Conservation (phyloP, 2,888 invertebrate species). For the Deroplatys truncata region DNA sequence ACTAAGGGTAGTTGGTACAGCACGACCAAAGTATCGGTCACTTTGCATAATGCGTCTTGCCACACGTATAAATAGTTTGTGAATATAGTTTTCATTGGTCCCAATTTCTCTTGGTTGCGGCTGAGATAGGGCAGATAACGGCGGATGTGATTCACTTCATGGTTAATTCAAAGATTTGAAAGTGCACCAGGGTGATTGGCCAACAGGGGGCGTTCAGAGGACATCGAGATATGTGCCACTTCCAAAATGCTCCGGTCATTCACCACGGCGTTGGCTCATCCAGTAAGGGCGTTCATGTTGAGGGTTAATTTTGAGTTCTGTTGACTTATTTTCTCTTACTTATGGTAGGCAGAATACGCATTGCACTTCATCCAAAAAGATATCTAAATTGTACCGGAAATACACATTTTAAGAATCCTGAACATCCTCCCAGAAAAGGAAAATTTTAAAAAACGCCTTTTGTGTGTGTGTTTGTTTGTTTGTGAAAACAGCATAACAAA, state of each 20-base stretch:
- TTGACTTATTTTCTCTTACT: too few relatives aligned
- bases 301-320: too few relatives aligned
- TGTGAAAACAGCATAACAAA: too few relatives aligned
- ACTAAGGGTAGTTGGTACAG: too few relatives aligned
- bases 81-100: background rate
- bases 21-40: background rate
- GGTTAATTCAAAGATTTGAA: background rate
- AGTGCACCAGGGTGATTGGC: background rate
- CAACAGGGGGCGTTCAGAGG: background rate
- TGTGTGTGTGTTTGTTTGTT: too few relatives aligned
- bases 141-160: background rate
- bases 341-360: too few relatives aligned
- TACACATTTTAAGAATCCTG: too few relatives aligned
- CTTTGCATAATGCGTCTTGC: background rate
- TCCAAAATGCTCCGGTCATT: background rate
- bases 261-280: background rate
- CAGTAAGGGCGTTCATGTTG: background rate
- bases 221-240: background rate
- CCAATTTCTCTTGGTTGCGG: background rate
- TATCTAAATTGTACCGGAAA: too few relatives aligned
- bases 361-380: too few relatives aligned
- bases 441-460: too few relatives aligned
- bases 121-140: background rate
- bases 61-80: background rate
- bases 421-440: too few relatives aligned